A percentile compares a stretch with the other conserved stretches of the same genome.
Evolutionary conservation across 2,888 invertebrate genomes (phyloP).

Genomic region (Anagyrus pseudococci): DNA sequence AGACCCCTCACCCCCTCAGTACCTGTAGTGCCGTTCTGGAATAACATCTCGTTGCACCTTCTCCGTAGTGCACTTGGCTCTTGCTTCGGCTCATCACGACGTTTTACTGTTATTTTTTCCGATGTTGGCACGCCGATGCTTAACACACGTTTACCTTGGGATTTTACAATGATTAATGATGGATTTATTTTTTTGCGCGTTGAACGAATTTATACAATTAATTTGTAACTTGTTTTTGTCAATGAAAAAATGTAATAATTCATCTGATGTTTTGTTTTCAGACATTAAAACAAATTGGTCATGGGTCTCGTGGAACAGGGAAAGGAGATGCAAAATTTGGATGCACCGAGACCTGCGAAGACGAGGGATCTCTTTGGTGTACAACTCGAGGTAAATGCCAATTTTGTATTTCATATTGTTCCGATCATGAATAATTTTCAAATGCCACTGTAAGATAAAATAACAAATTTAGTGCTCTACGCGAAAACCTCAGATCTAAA

Average conservation of each 20-base stretch:
- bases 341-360: conserved; percentile 61
- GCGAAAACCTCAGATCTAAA: too few species aligned
- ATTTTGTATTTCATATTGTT: too few species aligned
- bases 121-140: background rate
- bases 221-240: too few species aligned
- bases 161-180: too few species aligned
- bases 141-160: too few species aligned
- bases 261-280: conserved; percentile 19
- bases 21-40: too few species aligned
- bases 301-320: conserved; percentile 56
- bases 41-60: background rate
- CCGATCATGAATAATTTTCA: too few species aligned
- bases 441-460: too few species aligned
- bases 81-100: background rate
- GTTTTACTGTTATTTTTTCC: background rate
- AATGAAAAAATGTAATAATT: too few species aligned
- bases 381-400: conserved; percentile 67
- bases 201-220: too few species aligned
- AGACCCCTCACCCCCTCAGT: too few species aligned
- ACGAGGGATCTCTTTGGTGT: conserved; percentile 69
- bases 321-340: conserved; percentile 54
- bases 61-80: background rate
- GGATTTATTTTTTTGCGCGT: background rate
- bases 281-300: conserved; percentile 21
- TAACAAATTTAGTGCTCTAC: too few species aligned